A percentile compares a stretch with the other conserved stretches of the same genome.
These are phyloP conservation scores for Leistus spinibarbis DNA, from an alignment of 2,888 invertebrate genomes.

Conservation along the genomic window DNA sequence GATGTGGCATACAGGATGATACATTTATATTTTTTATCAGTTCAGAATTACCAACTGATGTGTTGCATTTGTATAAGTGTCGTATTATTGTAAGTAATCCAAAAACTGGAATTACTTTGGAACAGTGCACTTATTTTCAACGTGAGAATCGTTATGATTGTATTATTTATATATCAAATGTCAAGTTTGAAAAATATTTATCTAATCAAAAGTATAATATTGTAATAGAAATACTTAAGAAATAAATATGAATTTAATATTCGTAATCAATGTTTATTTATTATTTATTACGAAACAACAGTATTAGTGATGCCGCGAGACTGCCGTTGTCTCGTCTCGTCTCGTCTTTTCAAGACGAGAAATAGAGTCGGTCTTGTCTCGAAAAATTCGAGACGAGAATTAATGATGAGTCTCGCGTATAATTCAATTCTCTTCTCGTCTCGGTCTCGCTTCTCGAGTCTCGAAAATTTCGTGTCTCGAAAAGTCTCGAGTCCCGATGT, in stretches of 20 bases:
- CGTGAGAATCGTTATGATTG: not conserved
- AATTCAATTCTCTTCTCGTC: too few relatives aligned
- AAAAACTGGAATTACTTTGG: not conserved
- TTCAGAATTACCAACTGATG: not conserved
- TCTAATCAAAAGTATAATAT: not conserved
- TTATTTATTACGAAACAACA: too few relatives aligned
- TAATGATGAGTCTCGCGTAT: too few relatives aligned
- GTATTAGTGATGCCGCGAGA: too few relatives aligned
- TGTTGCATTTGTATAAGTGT: not conserved
- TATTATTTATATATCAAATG: not conserved
- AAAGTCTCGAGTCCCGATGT: too few relatives aligned
- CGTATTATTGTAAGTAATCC: not conserved
- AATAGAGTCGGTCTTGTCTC: too few relatives aligned
- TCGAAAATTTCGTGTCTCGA: too few relatives aligned
- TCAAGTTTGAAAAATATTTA: not conserved
- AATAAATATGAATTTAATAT: not conserved
- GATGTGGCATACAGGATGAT: not conserved
- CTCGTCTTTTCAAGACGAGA: too few relatives aligned
- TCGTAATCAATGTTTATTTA: not conserved
- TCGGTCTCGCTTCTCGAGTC: too few relatives aligned
- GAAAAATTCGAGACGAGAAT: too few relatives aligned
- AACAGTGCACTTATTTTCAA: not conserved
- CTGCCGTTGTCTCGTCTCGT: too few relatives aligned
- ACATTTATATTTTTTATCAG: not conserved
- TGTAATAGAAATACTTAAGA: not conserved